Conservation (phyloP, 1,140 invertebrate genomes). For the Pararge aegeria region DNA sequence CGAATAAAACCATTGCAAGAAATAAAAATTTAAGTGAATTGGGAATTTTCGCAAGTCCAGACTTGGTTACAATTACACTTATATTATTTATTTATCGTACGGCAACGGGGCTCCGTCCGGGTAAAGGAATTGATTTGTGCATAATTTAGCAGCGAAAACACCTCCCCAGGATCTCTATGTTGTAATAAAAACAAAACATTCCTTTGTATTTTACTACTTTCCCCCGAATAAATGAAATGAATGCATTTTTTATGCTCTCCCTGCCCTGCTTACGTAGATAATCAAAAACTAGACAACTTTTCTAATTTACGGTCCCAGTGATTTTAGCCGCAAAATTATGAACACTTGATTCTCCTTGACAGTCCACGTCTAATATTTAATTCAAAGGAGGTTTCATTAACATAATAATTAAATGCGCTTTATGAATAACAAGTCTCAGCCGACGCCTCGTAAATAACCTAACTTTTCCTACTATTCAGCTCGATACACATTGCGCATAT, state of each 20-base stretch:
- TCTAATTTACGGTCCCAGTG: conserved; percentile 42
- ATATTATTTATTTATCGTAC: conserved; percentile 75
- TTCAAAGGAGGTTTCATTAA: conserved; percentile 76
- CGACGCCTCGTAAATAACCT: conserved; percentile 66
- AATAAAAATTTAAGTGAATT: conserved; percentile 28
- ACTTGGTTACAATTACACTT: conserved; percentile 70
- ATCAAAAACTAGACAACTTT: conserved; percentile 45
- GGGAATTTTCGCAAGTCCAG: conserved; percentile 36
- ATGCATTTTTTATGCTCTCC: conserved; percentile 62
- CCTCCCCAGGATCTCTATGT: conserved; percentile 59
- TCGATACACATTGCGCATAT: conserved; percentile 70
- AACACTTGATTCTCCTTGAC: conserved; percentile 70
- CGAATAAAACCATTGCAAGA: conserved; percentile 19
- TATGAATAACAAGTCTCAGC: conserved; percentile 75
- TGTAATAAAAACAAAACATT: conserved; percentile 75
- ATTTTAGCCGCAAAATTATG: conserved; percentile 51
- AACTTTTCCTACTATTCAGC: conserved; percentile 70
- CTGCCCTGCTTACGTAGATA: conserved; percentile 26
- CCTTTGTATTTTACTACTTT: conserved; percentile 73
- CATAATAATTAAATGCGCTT: conserved; percentile 78
- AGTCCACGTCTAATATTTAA: conserved; percentile 70
- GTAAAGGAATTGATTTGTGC: conserved; percentile 76
- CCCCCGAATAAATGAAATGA: conserved; percentile 60
- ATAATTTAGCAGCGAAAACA: conserved; percentile 76
- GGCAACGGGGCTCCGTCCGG: conserved; percentile 52